These are phyloP conservation scores for Rhinopomastus cyanomelas DNA, from an alignment of 2,113 vertebrate species.

Conservation along the genomic window DNA sequence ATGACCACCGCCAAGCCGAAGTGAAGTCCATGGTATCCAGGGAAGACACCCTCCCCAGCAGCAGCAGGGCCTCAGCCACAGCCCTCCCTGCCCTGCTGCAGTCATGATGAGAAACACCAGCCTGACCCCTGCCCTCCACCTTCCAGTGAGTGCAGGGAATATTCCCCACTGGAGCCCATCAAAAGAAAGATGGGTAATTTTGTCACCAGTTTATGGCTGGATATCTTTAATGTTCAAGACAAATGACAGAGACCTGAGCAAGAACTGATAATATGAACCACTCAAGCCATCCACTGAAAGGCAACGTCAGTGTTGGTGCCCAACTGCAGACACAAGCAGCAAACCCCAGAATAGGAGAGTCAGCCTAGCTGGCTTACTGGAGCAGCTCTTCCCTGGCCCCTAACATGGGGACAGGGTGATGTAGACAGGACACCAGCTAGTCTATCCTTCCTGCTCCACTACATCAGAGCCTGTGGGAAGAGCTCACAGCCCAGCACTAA, in stretches of 20 bases:
- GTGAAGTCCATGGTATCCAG: neutral
- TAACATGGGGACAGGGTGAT: neutral
- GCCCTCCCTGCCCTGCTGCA: neutral
- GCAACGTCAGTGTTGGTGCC: neutral
- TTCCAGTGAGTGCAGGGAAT: neutral
- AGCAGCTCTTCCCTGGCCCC: neutral
- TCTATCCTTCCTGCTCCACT: neutral
- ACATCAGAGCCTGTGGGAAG: fast-evolving
- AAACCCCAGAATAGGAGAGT: neutral
- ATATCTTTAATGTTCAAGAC: constrained; percentile 24
- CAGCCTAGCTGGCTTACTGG: neutral
- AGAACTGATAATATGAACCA: neutral
- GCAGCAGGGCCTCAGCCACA: neutral
- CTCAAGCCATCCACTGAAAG: neutral
- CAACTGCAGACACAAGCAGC: neutral
- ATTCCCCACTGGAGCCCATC: neutral
- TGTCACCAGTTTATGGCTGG: neutral
- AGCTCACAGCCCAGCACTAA: neutral
- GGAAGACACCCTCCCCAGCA: neutral
- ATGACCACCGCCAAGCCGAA: neutral
- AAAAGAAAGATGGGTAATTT: neutral
- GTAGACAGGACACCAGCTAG: neutral
- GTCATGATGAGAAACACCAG: neutral
- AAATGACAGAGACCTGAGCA: neutral
- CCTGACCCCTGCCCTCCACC: neutral